Evolutionary conservation across 2,797 vertebrate species (phyloP).

Genomic region (Tapera naevia): DNA sequence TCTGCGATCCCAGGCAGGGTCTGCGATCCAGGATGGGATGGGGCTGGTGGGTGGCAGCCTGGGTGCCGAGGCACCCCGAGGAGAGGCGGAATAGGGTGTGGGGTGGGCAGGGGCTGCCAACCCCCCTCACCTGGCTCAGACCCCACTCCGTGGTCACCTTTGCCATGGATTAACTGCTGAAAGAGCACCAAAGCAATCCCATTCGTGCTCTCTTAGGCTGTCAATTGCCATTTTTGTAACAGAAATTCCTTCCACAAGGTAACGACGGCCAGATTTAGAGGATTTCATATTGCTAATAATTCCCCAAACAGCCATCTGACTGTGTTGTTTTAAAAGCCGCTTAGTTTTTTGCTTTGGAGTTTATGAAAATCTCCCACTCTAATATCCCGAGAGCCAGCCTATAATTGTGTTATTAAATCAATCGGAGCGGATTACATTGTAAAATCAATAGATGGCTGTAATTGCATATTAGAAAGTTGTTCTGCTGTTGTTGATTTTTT

Average conservation of each 20-base stretch:
- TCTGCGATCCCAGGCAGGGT: rapidly evolving
- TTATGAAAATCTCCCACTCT: constrained; percentile 89
- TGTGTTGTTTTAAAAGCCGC: constrained; percentile 74
- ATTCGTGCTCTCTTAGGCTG: not conserved
- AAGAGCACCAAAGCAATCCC: constrained; percentile 18
- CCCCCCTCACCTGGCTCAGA: not conserved
- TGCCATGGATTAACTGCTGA: not conserved
- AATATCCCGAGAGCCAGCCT: constrained; percentile 86
- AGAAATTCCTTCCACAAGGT: constrained; percentile 75
- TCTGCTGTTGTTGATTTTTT: constrained; percentile 77
- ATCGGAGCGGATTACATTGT: constrained; percentile 87
- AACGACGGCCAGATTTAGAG: constrained; percentile 72
- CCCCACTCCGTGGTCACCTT: not conserved
- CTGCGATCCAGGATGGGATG: rapidly evolving
- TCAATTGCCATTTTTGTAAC: constrained; percentile 62
- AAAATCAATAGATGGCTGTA: constrained; percentile 92
- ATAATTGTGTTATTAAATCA: constrained; percentile 94
- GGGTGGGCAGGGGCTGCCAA: not conserved
- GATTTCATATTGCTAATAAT: constrained; percentile 73
- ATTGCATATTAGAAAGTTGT: constrained; percentile 94
- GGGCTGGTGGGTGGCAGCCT: not conserved
- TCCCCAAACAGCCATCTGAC: constrained; percentile 72
- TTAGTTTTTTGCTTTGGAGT: constrained; percentile 83
- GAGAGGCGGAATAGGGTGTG: not conserved
- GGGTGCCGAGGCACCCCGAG: not conserved